Evolutionary conservation across 1,140 invertebrate genomes (phyloP).

Genomic region (Periplaneta americana): DNA sequence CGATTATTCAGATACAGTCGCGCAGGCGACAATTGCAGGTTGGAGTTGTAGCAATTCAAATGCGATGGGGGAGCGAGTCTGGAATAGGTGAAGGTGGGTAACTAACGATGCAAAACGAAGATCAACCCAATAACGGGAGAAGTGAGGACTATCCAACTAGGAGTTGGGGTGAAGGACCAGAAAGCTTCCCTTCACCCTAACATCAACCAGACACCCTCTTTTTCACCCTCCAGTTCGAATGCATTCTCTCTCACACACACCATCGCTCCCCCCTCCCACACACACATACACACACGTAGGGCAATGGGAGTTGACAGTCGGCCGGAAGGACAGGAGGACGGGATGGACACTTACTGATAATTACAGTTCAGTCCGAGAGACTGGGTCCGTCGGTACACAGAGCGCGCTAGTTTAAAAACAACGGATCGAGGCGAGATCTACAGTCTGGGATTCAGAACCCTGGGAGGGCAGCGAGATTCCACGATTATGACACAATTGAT

Average conservation of each 20-base stretch:
- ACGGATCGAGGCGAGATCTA: no score
- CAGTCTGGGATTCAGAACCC: no score
- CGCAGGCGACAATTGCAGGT: neutral
- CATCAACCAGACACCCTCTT: neutral
- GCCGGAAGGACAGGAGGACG: neutral
- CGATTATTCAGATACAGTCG: no score
- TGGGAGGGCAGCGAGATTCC: no score
- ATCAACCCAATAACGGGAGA: neutral
- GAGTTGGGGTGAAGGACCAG: neutral
- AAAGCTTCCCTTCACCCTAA: neutral
- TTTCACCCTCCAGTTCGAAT: neutral
- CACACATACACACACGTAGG: no score
- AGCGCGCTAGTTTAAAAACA: no score
- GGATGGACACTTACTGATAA: neutral
- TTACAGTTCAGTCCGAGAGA: neutral
- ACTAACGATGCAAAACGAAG: constrained; percentile 23
- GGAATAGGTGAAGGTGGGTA: neutral
- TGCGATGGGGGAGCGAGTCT: neutral
- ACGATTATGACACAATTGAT: no score
- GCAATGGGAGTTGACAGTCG: neutral
- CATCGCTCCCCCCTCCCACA: neutral
- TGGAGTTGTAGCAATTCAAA: neutral
- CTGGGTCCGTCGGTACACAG: no score
- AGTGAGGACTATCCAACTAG: neutral
- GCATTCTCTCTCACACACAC: neutral